Evolutionary conservation across 2,888 invertebrate species (phyloP).

Genomic region (Drosophila sordidula): DNA sequence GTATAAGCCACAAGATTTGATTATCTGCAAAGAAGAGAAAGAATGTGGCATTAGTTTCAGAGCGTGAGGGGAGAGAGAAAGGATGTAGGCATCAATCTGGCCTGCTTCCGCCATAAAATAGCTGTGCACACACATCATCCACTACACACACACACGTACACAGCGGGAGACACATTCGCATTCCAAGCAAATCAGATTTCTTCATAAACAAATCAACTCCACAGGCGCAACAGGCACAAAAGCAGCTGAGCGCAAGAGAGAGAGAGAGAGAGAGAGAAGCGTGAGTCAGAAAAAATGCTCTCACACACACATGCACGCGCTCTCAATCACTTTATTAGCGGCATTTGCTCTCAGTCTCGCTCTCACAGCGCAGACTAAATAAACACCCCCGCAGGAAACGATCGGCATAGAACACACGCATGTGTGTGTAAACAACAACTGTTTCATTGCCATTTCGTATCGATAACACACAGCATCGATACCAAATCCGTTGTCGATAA

Average conservation of each 20-base stretch:
- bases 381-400: slow-evolving; percentile 44
- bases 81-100: neutral
- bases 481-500: neutral
- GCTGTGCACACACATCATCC: slow-evolving; percentile 6
- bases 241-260: slow-evolving; percentile 26
- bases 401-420: slow-evolving; percentile 27
- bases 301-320: slow-evolving; percentile 1
- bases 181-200: slow-evolving; percentile 81
- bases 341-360: slow-evolving; percentile 26
- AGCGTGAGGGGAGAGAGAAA: neutral
- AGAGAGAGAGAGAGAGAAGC: slow-evolving; percentile 4
- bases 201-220: slow-evolving; percentile 69
- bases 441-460: slow-evolving; percentile 24
- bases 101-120: neutral
- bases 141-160: slow-evolving; percentile 7
- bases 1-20: slow-evolving; percentile 38
- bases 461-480: slow-evolving; percentile 12
- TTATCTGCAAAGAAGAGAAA: slow-evolving; percentile 36
- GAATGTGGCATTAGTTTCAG: slow-evolving; percentile 11
- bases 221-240: slow-evolving; percentile 38
- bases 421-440: neutral
- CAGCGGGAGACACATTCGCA: slow-evolving; percentile 61
- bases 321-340: slow-evolving; percentile 4
- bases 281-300: slow-evolving; percentile 50
- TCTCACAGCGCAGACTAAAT: slow-evolving; percentile 5